phyloP scores from a whole-genome alignment of 2,113 vertebrate species.

The Leptodactylus fuscus region DNA sequence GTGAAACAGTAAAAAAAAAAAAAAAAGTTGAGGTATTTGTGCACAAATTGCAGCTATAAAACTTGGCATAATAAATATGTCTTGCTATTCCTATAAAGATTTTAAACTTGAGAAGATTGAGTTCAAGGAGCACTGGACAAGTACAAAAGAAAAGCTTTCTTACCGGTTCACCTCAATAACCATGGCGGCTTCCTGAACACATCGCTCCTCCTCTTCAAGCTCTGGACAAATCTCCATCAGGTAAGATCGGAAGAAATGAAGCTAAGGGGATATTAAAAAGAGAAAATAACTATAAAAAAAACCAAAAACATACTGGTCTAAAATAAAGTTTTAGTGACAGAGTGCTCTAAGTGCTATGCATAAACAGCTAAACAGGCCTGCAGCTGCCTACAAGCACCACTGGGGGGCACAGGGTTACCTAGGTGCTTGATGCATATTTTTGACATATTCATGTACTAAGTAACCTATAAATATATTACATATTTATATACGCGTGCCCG shows the following conservation, averaged over 20 bases:
- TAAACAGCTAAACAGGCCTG: neutral
- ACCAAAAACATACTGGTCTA: neutral
- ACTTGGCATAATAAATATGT: too few relatives aligned
- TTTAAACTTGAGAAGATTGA: too few relatives aligned
- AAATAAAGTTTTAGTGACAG: too few relatives aligned
- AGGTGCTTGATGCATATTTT: neutral
- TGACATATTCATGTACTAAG: too few relatives aligned
- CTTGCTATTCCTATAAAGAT: too few relatives aligned
- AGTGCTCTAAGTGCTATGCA: too few relatives aligned
- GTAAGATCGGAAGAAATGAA: constrained; percentile 87
- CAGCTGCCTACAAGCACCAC: neutral
- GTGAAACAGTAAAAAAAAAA: too few relatives aligned
- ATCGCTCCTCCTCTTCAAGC: constrained; percentile 21
- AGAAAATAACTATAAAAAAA: neutral
- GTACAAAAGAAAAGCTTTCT: constrained; percentile 40
- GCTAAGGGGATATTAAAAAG: constrained; percentile 66
- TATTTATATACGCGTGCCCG: too few relatives aligned
- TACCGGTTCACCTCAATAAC: constrained; percentile 84
- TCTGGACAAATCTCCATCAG: constrained; percentile 72
- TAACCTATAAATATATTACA: too few relatives aligned
- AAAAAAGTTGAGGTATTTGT: too few relatives aligned
- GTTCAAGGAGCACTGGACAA: too few relatives aligned
- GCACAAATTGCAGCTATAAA: too few relatives aligned
- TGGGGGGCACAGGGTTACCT: neutral
- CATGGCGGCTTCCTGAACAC: constrained; percentile 78